Conservation (phyloP, 2,888 invertebrate species). For the Amaurobius ferox region DNA sequence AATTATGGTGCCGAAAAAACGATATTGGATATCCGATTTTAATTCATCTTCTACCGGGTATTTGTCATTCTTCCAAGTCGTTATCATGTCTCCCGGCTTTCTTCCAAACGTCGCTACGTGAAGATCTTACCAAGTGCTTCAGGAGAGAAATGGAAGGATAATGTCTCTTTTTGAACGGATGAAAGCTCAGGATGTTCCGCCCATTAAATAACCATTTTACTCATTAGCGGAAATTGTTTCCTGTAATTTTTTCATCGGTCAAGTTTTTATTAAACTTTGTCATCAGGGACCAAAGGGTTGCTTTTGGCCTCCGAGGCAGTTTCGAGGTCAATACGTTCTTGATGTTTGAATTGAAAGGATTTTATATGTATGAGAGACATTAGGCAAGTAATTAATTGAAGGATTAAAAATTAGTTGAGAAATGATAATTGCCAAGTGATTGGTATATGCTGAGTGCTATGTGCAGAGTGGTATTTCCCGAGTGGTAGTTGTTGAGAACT, state of each 20-base stretch:
- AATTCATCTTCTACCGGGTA: constrained; percentile 42
- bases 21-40: constrained; percentile 36
- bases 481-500: too few relatives aligned
- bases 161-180: not conserved
- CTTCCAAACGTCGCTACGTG: constrained; percentile 43
- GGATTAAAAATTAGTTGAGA: too few relatives aligned
- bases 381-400: too few relatives aligned
- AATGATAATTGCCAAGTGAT: too few relatives aligned
- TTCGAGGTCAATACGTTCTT: not conserved
- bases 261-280: not conserved
- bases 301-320: not conserved
- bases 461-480: too few relatives aligned
- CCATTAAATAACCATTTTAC: constrained; percentile 16
- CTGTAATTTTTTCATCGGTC: not conserved
- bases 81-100: not conserved
- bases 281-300: not conserved
- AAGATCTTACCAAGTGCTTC: not conserved
- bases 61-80: constrained; percentile 31
- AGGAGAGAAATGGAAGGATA: not conserved
- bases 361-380: not conserved
- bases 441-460: too few relatives aligned
- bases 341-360: not conserved
- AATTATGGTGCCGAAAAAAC: not conserved
- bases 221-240: constrained; percentile 14
- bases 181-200: constrained; percentile 11